phyloP scores from a whole-genome alignment of 2,113 vertebrate genomes.

The Colistium nudipinnis region DNA sequence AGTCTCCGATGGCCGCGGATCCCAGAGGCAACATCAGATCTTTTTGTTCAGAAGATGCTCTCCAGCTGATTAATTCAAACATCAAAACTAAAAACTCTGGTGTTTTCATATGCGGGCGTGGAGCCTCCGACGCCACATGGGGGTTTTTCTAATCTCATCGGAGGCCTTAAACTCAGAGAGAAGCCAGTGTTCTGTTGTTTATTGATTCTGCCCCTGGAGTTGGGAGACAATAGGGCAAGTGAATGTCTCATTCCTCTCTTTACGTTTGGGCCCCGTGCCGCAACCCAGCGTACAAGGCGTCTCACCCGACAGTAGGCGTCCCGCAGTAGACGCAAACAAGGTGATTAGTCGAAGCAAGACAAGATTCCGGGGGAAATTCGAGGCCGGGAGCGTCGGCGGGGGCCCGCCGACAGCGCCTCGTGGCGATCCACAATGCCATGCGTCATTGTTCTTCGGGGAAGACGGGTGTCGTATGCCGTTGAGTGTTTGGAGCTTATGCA shows the following conservation, averaged over 20 bases:
- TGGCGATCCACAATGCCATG: slow-evolving; percentile 63
- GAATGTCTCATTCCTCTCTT: slow-evolving; percentile 77
- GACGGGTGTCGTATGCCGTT: slow-evolving; percentile 60
- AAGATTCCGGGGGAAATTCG: slow-evolving; percentile 61
- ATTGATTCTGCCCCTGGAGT: slow-evolving; percentile 78
- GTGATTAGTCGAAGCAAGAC: slow-evolving; percentile 74
- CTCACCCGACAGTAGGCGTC: slow-evolving; percentile 69
- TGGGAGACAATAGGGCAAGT: slow-evolving; percentile 75
- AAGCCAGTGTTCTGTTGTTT: slow-evolving; percentile 75
- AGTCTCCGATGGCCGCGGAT: slow-evolving; percentile 73
- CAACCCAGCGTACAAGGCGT: slow-evolving; percentile 73
- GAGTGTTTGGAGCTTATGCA: slow-evolving; percentile 54
- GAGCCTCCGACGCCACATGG: slow-evolving; percentile 64
- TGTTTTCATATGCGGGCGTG: slow-evolving; percentile 67
- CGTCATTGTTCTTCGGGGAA: slow-evolving; percentile 64
- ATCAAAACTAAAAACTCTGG: slow-evolving; percentile 78
- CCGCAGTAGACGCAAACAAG: slow-evolving; percentile 75
- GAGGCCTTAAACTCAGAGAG: slow-evolving; percentile 76
- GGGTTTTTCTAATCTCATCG: slow-evolving; percentile 74
- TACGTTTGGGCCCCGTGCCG: slow-evolving; percentile 72
- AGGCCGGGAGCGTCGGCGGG: slow-evolving; percentile 39
- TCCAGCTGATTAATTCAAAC: slow-evolving; percentile 82
- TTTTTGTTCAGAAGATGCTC: slow-evolving; percentile 79
- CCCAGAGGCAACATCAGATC: slow-evolving; percentile 78
- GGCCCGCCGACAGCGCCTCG: slow-evolving; percentile 56